These are phyloP conservation scores for Drosophila infuscata DNA, from an alignment of 2,888 invertebrate species.

Conservation along the genomic window DNA sequence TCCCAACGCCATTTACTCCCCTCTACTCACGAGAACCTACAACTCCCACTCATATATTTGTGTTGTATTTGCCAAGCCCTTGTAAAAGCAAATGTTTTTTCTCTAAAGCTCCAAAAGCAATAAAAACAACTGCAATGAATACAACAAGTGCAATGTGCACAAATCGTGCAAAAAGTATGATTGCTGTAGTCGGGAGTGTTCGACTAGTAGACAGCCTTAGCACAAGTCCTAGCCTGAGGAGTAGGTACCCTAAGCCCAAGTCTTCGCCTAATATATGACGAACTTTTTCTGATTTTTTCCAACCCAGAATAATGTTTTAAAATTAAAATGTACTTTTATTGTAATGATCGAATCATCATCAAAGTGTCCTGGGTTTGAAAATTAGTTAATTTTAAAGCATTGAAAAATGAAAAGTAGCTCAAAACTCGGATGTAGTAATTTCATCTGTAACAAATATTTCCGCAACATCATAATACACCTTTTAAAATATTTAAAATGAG, in stretches of 20 bases:
- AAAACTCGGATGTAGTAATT: not conserved
- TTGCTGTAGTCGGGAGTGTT: not conserved
- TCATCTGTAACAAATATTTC: not conserved
- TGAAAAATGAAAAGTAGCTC: not conserved
- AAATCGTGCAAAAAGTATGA: constrained; percentile 53
- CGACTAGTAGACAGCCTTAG: not conserved
- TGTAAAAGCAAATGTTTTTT: constrained; percentile 64
- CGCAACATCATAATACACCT: not conserved
- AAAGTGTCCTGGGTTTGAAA: not conserved
- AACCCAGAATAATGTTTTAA: not conserved
- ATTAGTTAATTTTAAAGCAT: not conserved
- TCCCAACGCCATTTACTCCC: not conserved
- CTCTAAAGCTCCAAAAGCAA: constrained; percentile 40
- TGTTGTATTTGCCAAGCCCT: constrained; percentile 48
- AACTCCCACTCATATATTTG: constrained; percentile 10
- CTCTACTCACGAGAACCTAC: not conserved
- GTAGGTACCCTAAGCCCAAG: not conserved
- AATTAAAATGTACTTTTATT: not conserved
- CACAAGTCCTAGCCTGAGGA: not conserved
- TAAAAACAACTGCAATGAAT: constrained; percentile 10
- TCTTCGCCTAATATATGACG: not conserved
- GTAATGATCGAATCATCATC: not conserved
- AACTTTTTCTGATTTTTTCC: not conserved
- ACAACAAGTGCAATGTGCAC: constrained; percentile 54
- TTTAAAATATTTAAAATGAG: not conserved